Evolutionary conservation across 1,140 invertebrate genomes (phyloP), one percentile per base, ranked within the genome.

Genomic region (Patella vulgata): DNA sequence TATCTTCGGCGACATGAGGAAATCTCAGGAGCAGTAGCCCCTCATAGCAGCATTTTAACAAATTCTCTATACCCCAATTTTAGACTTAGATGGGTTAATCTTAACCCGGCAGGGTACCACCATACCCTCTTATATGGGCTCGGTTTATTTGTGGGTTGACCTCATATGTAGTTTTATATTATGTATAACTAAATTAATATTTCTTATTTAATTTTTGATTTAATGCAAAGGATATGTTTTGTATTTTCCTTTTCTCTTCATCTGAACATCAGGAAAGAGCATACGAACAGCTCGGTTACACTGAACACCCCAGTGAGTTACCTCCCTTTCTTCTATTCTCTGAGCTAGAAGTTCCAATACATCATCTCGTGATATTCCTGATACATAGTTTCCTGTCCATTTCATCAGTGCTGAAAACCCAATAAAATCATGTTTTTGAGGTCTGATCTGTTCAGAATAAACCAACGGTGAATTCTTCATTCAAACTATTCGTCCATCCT

Each of bases 181-280:
- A 12, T 19, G 12, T 23, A 17, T 6, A 48, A 48, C n/a, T 48
- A 12, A 48, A 17, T 48, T 48, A 23, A 17, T 48, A 17, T 19
- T 8, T 12, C n/a, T 48, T 12, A 23, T 19, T 19, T 48, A 17
- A 48, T 48, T 19, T 19, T 48, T 12, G 23, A 52, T 28, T 30
- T 33, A 28, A 3, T 3, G n/a, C 23, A 73, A 76, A 78, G 76
- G 76, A 78, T 78, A 78, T 78, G 77, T 73, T 55, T 80, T 80
- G 54, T 69, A 77, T 68, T 80, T 80, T 59, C 78, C 78, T 57
- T 77, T 80, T 21, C 76, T 58, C 47, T 75, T 78, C 66, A 77
- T 78, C 14, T 71, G 57, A 0, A 78, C 70, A 14, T 67, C 53
- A 1, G 78, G 78, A 42, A 75, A 80, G 1, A 77, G 57, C 4